phyloP scores from a whole-genome alignment of 2,113 vertebrate genomes.

The Pavo muticus region DNA sequence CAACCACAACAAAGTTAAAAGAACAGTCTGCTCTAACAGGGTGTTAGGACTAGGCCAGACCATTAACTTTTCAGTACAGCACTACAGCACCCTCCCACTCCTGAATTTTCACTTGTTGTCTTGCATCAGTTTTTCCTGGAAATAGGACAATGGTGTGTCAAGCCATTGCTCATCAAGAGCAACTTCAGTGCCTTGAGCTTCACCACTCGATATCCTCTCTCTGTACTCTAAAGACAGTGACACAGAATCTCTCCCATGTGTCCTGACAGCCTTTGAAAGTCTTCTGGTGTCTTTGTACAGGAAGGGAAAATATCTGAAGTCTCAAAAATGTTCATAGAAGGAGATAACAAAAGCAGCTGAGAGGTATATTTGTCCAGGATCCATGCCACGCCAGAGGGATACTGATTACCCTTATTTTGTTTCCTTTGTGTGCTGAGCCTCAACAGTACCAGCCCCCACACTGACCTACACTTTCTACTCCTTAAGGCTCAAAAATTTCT shows the following conservation, averaged over 20 bases:
- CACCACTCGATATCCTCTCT: not conserved
- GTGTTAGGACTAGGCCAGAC: not conserved
- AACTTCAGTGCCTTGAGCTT: not conserved
- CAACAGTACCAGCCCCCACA: not conserved
- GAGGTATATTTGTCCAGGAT: not conserved
- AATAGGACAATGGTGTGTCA: rapidly evolving
- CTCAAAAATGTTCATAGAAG: not conserved
- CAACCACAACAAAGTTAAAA: not conserved
- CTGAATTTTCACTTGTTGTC: not conserved
- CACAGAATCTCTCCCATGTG: not conserved
- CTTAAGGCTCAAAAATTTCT: not conserved
- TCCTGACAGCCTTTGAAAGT: not conserved
- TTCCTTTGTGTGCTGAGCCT: not conserved
- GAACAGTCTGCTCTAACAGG: not conserved
- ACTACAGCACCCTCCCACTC: not conserved
- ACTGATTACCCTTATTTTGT: not conserved
- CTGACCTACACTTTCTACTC: not conserved
- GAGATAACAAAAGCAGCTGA: not conserved
- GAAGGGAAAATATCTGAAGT: not conserved
- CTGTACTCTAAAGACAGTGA: not conserved
- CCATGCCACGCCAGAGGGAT: not conserved
- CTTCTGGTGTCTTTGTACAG: rapidly evolving
- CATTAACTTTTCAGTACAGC: not conserved
- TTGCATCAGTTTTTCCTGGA: not conserved
- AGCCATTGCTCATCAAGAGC: not conserved